Evolutionary conservation across 2,113 vertebrate species (phyloP), one percentile per base, ranked within the genome.

Genomic region (Xenopus borealis): DNA sequence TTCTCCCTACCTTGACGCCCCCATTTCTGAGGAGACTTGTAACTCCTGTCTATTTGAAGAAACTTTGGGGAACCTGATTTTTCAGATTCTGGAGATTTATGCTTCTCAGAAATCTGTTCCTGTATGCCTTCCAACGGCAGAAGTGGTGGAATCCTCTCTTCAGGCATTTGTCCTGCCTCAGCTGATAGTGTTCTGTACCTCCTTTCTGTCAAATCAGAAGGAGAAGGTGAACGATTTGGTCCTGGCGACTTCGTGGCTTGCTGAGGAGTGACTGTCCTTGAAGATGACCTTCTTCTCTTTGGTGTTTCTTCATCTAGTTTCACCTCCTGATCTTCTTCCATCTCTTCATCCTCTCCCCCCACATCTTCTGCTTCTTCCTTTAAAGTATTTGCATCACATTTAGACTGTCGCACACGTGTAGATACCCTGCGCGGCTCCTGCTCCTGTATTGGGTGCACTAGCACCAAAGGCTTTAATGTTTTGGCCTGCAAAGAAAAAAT

Each of bases 381-480:
- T 80, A 81, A 13, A 83, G 80, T 27, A 83, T 61, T 66, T 84
- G 80, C n/a, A 79, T 85, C 82, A 75, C 80, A 47, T 83, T 83
- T 71, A 66, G 83, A 55, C 20, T 84, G 83, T 44, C 86, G 82
- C 59, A 79, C 85, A 78, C 85, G 80, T 33, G 84, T 82, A 45
- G 85, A 80, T 12, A 77, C 61, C 63, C 86, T 86, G 70, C 84
- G 85, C 71, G 84, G 81, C 16, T 85, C 86, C 74, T 87, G 86
- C 5, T 82, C 83, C 73, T 83, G 81, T 61, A 62, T 63, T 44
- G 78, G 64, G 16, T 83, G 82, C 57, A 74, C 55, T 4, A 79
- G 62, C 46, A 85, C 85, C 1, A 81, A 75, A 3, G 82, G 67
- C 71, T 89, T 88, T 40, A 79, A 63, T 13, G 81, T 78, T 81